phyloP scores from a whole-genome alignment of 1,140 invertebrate species.

The Psilanteris sp. region DNA sequence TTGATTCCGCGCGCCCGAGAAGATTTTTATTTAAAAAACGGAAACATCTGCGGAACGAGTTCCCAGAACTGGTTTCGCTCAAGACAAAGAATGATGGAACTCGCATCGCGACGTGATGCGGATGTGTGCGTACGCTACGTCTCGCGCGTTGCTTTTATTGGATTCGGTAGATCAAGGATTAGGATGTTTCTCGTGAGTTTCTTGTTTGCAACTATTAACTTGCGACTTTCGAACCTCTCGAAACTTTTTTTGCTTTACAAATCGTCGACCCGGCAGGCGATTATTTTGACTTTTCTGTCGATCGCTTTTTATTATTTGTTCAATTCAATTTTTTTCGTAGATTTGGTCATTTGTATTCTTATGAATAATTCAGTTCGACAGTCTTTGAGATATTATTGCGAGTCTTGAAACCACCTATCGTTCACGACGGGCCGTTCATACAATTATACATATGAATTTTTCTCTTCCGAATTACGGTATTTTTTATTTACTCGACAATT shows the following conservation, averaged over 20 bases:
- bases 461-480: too few relatives aligned
- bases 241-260: conserved; percentile 8
- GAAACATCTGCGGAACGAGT: conserved; percentile 57
- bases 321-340: neutral
- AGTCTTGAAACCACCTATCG: conserved; percentile 10
- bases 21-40: conserved; percentile 49
- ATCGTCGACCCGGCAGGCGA: too few relatives aligned
- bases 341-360: conserved; percentile 9
- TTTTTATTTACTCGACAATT: too few relatives aligned
- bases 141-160: conserved; percentile 24
- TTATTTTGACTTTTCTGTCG: too few relatives aligned
- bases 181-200: conserved; percentile 18
- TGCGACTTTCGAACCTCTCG: conserved; percentile 15
- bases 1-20: conserved; percentile 1
- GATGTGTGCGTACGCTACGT: conserved; percentile 12
- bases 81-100: conserved; percentile 55
- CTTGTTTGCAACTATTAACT: conserved; percentile 13
- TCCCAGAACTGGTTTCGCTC: conserved; percentile 51
- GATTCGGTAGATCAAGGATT: conserved; percentile 43
- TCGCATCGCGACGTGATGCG: conserved; percentile 20
- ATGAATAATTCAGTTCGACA: conserved; percentile 24
- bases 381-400: conserved; percentile 8
- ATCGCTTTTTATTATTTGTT: neutral
- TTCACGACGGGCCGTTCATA: conserved; percentile 4
- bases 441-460: too few relatives aligned